Conservation (phyloP, 2,113 vertebrate species). For the Xiphias gladius region DNA sequence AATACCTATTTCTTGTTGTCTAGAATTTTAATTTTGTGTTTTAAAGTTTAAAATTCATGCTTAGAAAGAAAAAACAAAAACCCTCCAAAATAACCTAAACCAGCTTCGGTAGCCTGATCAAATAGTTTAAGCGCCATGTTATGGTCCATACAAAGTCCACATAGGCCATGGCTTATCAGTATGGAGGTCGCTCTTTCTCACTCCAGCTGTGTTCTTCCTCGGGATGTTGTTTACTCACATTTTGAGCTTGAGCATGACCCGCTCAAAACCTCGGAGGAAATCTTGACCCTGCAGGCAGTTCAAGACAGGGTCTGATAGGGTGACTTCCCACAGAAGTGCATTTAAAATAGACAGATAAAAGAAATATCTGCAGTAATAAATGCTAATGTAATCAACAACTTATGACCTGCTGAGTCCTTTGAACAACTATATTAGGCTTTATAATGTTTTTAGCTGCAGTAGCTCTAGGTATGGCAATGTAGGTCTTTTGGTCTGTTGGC, state of each 20-base stretch:
- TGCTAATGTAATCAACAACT: slow-evolving; percentile 31
- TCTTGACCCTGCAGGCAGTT: slow-evolving; percentile 47
- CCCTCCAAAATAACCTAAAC: neutral
- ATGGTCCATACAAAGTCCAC: neutral
- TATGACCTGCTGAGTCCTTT: neutral
- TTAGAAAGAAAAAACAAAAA: slow-evolving; percentile 1
- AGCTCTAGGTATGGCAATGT: neutral
- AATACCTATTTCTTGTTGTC: neutral
- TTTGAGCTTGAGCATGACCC: slow-evolving; percentile 31
- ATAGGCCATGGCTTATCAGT: slow-evolving; percentile 11
- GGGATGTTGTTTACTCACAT: slow-evolving; percentile 66
- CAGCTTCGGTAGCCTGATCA: neutral
- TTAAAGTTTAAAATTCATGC: neutral
- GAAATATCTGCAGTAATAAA: slow-evolving; percentile 28
- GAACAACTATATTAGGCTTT: neutral
- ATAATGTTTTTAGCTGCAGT: neutral
- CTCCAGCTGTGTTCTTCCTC: slow-evolving; percentile 31
- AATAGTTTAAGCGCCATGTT: neutral
- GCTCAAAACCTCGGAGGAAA: slow-evolving; percentile 48
- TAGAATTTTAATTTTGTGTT: slow-evolving; percentile 7
- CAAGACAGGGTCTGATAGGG: neutral
- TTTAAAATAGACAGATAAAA: slow-evolving; percentile 51
- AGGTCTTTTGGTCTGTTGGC: no score
- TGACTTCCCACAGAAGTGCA: slow-evolving; percentile 18
- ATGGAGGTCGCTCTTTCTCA: slow-evolving; percentile 30